Evolutionary conservation across 2,797 vertebrate species (phyloP).

Genomic region (Sebastes paucispinis): DNA sequence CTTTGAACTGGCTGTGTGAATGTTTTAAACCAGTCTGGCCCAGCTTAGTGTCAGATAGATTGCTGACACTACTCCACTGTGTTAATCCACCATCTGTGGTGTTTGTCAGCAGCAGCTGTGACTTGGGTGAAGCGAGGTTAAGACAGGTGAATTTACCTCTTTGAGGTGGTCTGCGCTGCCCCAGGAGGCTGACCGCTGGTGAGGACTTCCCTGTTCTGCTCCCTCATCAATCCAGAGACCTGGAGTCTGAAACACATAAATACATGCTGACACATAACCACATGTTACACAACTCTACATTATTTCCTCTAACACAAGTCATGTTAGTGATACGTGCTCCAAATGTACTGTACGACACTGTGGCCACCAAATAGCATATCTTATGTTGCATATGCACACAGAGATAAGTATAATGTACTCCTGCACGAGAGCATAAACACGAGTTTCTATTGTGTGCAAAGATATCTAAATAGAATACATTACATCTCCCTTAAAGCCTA

Average conservation of each 20-base stretch:
- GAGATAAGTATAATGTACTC: neutral
- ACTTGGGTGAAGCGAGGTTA: neutral
- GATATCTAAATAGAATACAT: neutral
- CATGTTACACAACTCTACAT: neutral
- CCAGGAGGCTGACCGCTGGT: slow-evolving; percentile 97
- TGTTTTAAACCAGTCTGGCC: neutral
- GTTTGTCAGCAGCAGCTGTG: neutral
- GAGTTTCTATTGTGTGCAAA: neutral
- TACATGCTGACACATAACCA: slow-evolving; percentile 27
- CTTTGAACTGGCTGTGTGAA: slow-evolving; percentile 1
- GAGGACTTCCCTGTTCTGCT: slow-evolving; percentile 86
- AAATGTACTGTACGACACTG: neutral
- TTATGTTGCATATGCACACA: neutral
- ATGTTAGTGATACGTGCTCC: neutral
- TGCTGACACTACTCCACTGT: neutral
- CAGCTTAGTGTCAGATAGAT: neutral
- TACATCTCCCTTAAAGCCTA: neutral
- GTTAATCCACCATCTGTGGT: neutral
- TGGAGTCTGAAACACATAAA: slow-evolving; percentile 86
- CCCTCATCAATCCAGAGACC: slow-evolving; percentile 93
- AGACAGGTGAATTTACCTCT: slow-evolving; percentile 84
- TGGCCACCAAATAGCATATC: neutral
- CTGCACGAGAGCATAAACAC: neutral
- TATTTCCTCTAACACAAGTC: neutral
- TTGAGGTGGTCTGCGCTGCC: slow-evolving; percentile 95